These are phyloP conservation scores for Tamias sibiricus DNA, from an alignment of 2,113 vertebrate species.

Conservation along the genomic window DNA sequence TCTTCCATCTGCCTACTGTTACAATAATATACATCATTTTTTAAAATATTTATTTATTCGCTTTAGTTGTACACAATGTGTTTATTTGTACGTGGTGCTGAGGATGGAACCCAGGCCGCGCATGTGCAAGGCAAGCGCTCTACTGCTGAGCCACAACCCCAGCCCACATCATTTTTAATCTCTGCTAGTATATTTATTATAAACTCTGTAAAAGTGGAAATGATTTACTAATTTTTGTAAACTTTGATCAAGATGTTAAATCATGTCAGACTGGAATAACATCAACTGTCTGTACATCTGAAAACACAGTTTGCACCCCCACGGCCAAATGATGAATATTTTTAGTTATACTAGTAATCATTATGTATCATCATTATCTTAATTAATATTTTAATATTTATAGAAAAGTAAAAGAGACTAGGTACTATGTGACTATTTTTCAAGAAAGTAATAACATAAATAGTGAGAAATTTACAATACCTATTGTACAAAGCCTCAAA, in stretches of 20 bases:
- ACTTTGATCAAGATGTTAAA: slow-evolving; percentile 32
- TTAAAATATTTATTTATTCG: too few species aligned
- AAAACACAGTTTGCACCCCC: not conserved
- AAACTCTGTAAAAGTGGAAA: not conserved
- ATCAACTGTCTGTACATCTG: not conserved
- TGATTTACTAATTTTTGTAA: slow-evolving; percentile 49
- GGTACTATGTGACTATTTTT: not conserved
- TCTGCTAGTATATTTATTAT: slow-evolving; percentile 19
- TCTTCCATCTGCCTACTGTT: not conserved
- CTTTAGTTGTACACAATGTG: too few species aligned
- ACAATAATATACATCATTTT: not conserved
- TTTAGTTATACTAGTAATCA: slow-evolving; percentile 20
- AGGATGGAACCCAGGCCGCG: too few species aligned
- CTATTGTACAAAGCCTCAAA: not conserved
- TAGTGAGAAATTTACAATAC: slow-evolving; percentile 32
- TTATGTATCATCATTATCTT: not conserved
- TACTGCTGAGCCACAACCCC: too few species aligned
- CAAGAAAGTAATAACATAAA: slow-evolving; percentile 14
- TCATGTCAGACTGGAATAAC: not conserved
- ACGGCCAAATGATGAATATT: not conserved
- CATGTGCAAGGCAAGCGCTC: too few species aligned
- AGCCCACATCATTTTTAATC: too few species aligned
- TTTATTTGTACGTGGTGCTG: too few species aligned
- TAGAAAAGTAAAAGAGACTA: not conserved
- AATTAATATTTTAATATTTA: slow-evolving; percentile 52